Evolutionary conservation across 2,113 vertebrate genomes (phyloP).

Genomic region (Puntigrus tetrazona): DNA sequence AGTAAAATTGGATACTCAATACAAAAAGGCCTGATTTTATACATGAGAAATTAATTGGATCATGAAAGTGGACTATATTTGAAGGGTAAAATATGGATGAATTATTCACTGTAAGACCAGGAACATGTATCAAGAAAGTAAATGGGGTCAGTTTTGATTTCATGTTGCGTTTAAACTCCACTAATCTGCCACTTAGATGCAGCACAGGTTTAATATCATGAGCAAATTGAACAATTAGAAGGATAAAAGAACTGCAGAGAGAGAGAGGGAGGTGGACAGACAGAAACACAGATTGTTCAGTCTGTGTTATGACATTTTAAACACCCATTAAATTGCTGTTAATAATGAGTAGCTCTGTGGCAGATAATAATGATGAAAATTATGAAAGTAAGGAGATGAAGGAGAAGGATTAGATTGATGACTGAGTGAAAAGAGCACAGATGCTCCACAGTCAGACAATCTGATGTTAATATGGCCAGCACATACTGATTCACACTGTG

Average conservation of each 20-base stretch:
- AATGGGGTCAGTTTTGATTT: conserved; percentile 11
- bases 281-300: background rate
- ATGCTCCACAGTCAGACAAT: conserved; percentile 26
- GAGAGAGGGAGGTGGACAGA: background rate
- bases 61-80: background rate
- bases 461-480: background rate
- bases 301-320: conserved; percentile 16
- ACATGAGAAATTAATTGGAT: background rate
- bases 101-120: background rate
- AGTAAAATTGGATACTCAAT: background rate
- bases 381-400: background rate
- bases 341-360: background rate
- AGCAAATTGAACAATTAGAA: conserved; percentile 16
- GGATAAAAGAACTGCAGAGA: background rate
- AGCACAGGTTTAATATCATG: conserved; percentile 9
- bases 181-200: background rate
- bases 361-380: background rate
- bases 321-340: conserved; percentile 14
- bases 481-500: background rate
- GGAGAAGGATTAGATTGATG: background rate
- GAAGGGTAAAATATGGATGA: background rate
- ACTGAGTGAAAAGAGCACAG: background rate
- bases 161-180: conserved; percentile 9
- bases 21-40: background rate
- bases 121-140: background rate